These are phyloP conservation scores for Bujurquina vittata DNA, from an alignment of 2,113 vertebrate genomes.

Conservation along the genomic window DNA sequence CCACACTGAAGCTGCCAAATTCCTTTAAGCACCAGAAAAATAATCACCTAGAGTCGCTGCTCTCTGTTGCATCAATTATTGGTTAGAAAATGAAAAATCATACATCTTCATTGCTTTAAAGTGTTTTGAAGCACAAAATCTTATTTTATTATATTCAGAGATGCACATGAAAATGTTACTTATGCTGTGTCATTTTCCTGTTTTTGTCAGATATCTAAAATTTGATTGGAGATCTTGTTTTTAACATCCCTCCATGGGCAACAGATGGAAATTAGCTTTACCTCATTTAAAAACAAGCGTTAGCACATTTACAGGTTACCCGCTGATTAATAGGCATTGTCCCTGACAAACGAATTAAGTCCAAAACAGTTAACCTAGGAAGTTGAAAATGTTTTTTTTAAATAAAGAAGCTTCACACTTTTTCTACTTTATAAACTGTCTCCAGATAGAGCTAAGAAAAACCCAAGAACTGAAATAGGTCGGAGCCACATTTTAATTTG, in stretches of 20 bases:
- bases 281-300: not conserved
- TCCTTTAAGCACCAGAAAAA: not conserved
- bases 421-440: not conserved
- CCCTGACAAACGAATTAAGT: not conserved
- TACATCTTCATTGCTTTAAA: not conserved
- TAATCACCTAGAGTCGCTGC: not conserved
- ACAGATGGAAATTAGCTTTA: not conserved
- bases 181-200: not conserved
- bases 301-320: not conserved
- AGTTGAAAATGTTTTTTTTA: not conserved
- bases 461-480: not conserved
- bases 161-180: not conserved
- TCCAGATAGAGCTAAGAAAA: not conserved
- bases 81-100: not conserved
- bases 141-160: not conserved
- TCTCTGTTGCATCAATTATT: not conserved
- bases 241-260: not conserved
- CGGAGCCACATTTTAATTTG: slow-evolving; percentile 18
- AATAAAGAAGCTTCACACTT: not conserved
- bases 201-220: not conserved
- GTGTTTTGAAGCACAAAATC: not conserved
- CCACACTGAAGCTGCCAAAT: not conserved
- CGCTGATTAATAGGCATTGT: not conserved
- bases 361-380: not conserved
- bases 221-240: not conserved